Conservation (phyloP, 2,113 vertebrate species). For the Microcebus lehilahytsara region DNA sequence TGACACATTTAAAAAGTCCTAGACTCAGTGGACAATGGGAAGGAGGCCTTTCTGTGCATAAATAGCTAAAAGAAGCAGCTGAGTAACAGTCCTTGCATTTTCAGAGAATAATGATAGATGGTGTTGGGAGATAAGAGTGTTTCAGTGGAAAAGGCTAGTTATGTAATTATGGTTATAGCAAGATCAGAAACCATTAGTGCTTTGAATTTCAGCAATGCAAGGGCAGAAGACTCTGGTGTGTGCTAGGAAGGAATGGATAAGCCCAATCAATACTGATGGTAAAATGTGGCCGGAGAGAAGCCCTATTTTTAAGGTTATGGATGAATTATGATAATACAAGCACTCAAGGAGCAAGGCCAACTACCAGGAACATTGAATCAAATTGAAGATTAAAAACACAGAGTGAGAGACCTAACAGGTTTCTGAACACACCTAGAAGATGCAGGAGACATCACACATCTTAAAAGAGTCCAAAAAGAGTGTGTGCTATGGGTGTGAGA, state of each 20-base stretch:
- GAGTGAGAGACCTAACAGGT: background rate
- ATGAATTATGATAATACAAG: slow-evolving; percentile 48
- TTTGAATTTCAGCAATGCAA: slow-evolving; percentile 60
- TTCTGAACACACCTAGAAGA: background rate
- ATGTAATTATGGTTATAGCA: slow-evolving; percentile 60
- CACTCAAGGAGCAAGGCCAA: background rate
- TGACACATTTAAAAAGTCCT: background rate
- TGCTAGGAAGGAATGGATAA: slow-evolving; percentile 67
- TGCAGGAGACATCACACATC: fast-evolving
- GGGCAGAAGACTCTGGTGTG: slow-evolving; percentile 59
- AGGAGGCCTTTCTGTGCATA: background rate
- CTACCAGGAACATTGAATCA: background rate
- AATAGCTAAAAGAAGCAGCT: background rate
- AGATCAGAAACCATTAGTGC: slow-evolving; percentile 72
- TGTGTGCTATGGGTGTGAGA: fast-evolving
- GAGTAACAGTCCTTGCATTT: background rate
- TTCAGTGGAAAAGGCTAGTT: background rate
- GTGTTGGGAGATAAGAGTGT: background rate
- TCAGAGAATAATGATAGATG: background rate
- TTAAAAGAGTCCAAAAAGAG: fast-evolving
- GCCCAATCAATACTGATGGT: slow-evolving; percentile 76
- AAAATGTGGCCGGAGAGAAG: slow-evolving; percentile 72
- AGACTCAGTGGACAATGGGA: background rate
- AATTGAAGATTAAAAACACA: background rate
- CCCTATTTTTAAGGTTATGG: slow-evolving; percentile 56